Evolutionary conservation across 2,797 vertebrate genomes (phyloP), one percentile per base, ranked within the genome.

Genomic region (Amniataba percoides): DNA sequence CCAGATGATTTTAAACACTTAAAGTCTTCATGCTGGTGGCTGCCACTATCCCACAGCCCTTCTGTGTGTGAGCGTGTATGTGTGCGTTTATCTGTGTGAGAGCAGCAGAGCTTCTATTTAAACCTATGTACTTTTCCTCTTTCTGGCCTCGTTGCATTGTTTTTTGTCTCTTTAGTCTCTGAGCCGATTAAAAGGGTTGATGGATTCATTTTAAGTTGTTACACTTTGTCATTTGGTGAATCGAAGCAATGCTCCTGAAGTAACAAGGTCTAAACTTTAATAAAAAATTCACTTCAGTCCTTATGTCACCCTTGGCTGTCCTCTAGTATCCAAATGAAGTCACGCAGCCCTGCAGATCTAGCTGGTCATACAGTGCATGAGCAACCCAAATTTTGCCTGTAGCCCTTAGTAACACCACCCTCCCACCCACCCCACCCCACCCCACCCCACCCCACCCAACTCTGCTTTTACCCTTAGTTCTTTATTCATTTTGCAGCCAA

Each of bases 1-100:
- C 51, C 74, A 80, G 60, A 78, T 7, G 57, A 53, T 68, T 87
- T 89, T 71, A 86, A 85, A 85, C 79, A 81, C 82, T 88, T 82
- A 80, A 62, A 77, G 67, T 53, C 58, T 72, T 56, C 25, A 19
- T 51, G 55, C 63, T 66, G 72, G 42, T 56, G 62, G 53, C 58
- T 59, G 51, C 49, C 51, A 36, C 56, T 78, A 5, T 70, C 60
- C 70, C 1, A 7, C 56, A 51, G 52, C 27, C 43, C 55, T 42
- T 70, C 19, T 67, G 21, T 55, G 40, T 55, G 58, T 49, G 39
- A 49, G 39, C 53, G 31, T 53, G 43, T 74, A 39, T 58, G 31
- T 56, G 27, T 59, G 58, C 71, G 34, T 65, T 27, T 76, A 49
- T 71, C 34, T 45, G 65, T 78, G 66, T 57, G 43, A 67, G 63